These are phyloP conservation scores for Penaeus japonicus DNA, from an alignment of 1,140 invertebrate species.

Conservation along the genomic window DNA sequence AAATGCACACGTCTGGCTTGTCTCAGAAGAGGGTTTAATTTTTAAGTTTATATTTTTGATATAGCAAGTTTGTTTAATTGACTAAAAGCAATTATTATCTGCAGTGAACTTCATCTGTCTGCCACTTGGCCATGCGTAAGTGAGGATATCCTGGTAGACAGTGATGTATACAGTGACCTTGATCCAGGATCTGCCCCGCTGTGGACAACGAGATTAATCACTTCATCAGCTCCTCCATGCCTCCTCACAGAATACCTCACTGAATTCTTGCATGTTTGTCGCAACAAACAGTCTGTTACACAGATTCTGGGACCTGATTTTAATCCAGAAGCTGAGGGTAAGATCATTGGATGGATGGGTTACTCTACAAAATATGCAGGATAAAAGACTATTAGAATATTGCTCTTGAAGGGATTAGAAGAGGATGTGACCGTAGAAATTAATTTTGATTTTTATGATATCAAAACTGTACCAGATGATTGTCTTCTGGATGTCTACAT, in stretches of 20 bases:
- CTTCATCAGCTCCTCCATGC: constrained; percentile 65
- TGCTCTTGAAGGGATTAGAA: no score
- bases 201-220: constrained; percentile 70
- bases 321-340: constrained; percentile 58
- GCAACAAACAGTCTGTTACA: constrained; percentile 63
- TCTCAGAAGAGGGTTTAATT: no score
- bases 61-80: no score
- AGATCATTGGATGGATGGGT: constrained; percentile 42
- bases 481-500: no score
- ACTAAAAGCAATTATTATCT: background rate
- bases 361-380: no score
- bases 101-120: constrained; percentile 78
- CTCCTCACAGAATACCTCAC: constrained; percentile 64
- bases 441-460: no score
- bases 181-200: constrained; percentile 83
- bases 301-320: constrained; percentile 64
- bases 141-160: constrained; percentile 88
- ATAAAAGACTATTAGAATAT: background rate
- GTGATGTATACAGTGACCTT: constrained; percentile 85
- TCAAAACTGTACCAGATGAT: no score
- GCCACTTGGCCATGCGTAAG: constrained; percentile 87
- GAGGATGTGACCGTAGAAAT: no score
- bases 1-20: no score
- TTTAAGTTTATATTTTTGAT: no score
- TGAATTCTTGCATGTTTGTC: constrained; percentile 63